Conservation (phyloP, 64 coral and sea anemone species). For the Cladopsammia gracilis region DNA sequence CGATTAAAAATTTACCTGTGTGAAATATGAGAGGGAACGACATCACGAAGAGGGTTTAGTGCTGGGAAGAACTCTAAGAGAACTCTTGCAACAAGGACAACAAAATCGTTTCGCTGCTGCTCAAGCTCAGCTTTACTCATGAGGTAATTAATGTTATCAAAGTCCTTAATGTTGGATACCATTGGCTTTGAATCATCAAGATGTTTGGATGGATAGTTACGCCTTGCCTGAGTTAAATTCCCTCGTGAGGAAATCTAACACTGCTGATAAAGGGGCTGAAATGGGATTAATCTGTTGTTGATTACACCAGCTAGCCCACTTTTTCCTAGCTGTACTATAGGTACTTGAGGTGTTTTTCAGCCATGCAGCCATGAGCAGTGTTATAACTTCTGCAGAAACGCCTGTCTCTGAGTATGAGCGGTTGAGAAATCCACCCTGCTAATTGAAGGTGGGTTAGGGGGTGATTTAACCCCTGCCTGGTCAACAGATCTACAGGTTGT, state of each 20-base stretch:
- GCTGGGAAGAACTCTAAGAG: slow-evolving; percentile 51
- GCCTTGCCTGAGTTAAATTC: too few species aligned
- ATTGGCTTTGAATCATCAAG: slow-evolving; percentile 54
- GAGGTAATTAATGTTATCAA: slow-evolving; percentile 62
- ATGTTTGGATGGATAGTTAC: neutral
- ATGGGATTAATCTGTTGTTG: too few species aligned
- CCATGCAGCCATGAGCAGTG: neutral
- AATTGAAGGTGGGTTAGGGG: neutral
- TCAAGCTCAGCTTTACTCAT: slow-evolving; percentile 35
- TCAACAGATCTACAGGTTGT: neutral
- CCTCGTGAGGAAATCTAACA: too few species aligned
- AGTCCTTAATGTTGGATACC: slow-evolving; percentile 37
- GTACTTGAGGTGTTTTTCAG: neutral
- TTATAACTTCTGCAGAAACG: neutral
- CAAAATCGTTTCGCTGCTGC: slow-evolving; percentile 25
- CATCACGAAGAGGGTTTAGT: neutral
- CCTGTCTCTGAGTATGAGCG: slow-evolving; percentile 8
- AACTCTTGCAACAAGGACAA: slow-evolving; percentile 44
- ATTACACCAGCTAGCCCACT: too few species aligned
- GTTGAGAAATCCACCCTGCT: too few species aligned
- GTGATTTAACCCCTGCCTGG: neutral
- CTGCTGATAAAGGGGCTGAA: neutral
- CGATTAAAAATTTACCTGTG: slow-evolving; percentile 19
- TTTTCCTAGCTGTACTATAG: neutral
- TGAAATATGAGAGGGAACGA: slow-evolving; percentile 6